phyloP scores from a whole-genome alignment of 2,888 invertebrate species.

The Pseudococcus jackbeardsleyi region DNA sequence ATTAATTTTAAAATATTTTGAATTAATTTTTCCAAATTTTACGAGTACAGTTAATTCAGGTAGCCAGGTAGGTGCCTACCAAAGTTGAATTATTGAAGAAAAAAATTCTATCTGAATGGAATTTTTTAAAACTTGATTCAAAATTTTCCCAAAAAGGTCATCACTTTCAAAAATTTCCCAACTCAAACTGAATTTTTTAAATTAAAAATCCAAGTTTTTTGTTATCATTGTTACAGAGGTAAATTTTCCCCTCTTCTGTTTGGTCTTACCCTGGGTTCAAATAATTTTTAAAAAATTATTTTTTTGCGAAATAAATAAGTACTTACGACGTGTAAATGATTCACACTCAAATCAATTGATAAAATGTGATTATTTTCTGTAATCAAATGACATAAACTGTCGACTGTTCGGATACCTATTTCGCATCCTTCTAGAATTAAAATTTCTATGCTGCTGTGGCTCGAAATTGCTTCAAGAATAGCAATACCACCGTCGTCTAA shows the following conservation, averaged over 20 bases:
- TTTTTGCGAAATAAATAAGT: background rate
- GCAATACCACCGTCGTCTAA: constrained; percentile 53
- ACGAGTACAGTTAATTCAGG: background rate
- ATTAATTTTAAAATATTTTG: background rate
- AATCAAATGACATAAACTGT: constrained; percentile 41
- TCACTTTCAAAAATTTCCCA: no score
- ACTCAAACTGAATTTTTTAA: no score
- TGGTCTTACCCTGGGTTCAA: no score
- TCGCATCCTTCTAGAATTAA: constrained; percentile 56
- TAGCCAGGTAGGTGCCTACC: background rate
- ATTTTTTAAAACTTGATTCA: no score
- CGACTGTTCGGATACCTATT: background rate
- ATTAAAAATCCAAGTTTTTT: no score
- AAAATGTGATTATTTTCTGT: constrained; percentile 28
- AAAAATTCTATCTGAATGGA: no score
- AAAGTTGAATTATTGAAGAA: background rate
- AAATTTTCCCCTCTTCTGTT: no score
- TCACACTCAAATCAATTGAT: constrained; percentile 56
- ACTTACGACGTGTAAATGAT: constrained; percentile 42
- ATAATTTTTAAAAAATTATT: background rate
- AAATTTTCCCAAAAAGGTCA: no score
- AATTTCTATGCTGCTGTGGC: background rate
- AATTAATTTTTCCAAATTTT: background rate
- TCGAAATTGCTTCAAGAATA: constrained; percentile 45
- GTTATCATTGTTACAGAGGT: no score